Evolutionary conservation across 2,797 vertebrate genomes (phyloP).

Genomic region (Psittacula echo): DNA sequence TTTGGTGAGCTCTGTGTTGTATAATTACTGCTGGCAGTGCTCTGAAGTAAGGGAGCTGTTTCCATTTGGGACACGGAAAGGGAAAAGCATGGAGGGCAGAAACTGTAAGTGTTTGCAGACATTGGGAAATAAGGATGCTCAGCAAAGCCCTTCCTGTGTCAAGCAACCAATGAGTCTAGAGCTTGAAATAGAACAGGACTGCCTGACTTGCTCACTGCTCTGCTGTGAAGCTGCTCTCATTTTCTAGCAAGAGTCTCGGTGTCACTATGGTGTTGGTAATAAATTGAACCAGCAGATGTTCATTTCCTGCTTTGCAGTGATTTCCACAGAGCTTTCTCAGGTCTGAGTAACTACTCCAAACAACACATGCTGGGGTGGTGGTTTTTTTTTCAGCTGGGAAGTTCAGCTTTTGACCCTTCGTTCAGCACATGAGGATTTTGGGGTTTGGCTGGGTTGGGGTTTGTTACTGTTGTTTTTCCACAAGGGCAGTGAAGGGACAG

Average conservation of each 20-base stretch:
- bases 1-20: not conserved
- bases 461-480: not conserved
- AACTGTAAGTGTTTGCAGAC: not conserved
- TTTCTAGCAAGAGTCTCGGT: not conserved
- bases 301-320: not conserved
- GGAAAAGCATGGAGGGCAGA: not conserved
- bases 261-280: not conserved
- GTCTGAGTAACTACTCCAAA: not conserved
- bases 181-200: not conserved
- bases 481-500: not conserved
- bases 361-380: not conserved
- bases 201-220: not conserved
- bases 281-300: not conserved
- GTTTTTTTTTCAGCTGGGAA: not conserved
- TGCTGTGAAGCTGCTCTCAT: not conserved
- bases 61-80: not conserved
- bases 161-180: not conserved
- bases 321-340: not conserved
- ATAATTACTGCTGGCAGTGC: not conserved
- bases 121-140: not conserved
- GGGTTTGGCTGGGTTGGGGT: not conserved
- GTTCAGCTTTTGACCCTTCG: not conserved
- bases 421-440: not conserved
- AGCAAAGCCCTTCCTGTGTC: not conserved
- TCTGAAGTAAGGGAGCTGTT: not conserved